A percentile compares a stretch with the other conserved stretches of the same genome.
phyloP scores from a whole-genome alignment of 1,140 invertebrate genomes.

The Platyscapa corneri region DNA sequence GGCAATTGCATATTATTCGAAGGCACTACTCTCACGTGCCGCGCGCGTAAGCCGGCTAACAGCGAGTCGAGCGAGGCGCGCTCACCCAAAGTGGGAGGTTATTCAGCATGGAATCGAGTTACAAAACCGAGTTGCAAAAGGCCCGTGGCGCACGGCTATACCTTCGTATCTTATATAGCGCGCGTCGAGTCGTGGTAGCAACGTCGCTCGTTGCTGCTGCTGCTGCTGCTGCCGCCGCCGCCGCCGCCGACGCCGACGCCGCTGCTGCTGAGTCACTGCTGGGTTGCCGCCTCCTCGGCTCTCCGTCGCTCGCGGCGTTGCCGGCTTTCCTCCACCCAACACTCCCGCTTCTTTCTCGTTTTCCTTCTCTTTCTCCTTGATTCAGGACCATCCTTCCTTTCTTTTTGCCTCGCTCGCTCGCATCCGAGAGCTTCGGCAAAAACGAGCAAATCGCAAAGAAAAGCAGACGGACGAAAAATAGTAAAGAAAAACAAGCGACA shows the following conservation, averaged over 20 bases:
- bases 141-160: constrained; percentile 49
- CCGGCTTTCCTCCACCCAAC: neutral
- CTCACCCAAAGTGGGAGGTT: constrained; percentile 45
- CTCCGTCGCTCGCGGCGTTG: neutral
- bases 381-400: constrained; percentile 40
- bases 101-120: constrained; percentile 63
- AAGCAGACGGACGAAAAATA: constrained; percentile 43
- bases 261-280: constrained; percentile 67
- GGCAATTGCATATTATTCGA: constrained; percentile 18
- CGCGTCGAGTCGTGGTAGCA: neutral
- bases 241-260: constrained; percentile 38
- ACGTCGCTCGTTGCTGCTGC: constrained; percentile 48
- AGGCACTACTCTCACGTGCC: neutral
- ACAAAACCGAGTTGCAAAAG: constrained; percentile 66
- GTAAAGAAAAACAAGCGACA: constrained; percentile 37
- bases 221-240: constrained; percentile 55
- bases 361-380: constrained; percentile 17
- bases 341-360: neutral
- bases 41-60: neutral
- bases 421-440: neutral
- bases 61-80: neutral
- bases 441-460: constrained; percentile 41
- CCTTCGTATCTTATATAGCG: constrained; percentile 42
- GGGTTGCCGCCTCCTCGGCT: too few relatives aligned
- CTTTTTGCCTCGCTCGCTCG: constrained; percentile 22